A percentile compares a stretch with the other conserved stretches of the same genome.
These are phyloP conservation scores for Calephelis perditalis DNA, from an alignment of 2,888 invertebrate species.

Conservation along the genomic window DNA sequence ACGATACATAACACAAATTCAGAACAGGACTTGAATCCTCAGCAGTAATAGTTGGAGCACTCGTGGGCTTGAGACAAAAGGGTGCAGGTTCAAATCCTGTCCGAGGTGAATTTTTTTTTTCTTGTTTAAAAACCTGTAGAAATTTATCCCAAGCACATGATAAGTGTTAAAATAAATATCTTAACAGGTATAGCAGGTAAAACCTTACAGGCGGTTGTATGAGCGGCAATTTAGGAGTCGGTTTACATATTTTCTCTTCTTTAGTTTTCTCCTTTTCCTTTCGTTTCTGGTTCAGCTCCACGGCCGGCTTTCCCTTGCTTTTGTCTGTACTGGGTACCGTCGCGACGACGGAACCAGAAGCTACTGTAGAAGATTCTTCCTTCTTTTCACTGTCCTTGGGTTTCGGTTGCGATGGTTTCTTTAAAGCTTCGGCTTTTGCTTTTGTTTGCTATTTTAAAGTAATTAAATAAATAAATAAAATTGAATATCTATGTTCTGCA, in stretches of 20 bases:
- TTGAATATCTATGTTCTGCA: no score
- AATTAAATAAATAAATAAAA: no score
- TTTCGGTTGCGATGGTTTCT: conserved; percentile 63
- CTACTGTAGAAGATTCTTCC: conserved; percentile 21
- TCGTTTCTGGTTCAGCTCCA: conserved; percentile 29
- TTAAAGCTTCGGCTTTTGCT: conserved; percentile 79
- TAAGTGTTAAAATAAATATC: not conserved
- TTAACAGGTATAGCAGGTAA: conserved; percentile 10
- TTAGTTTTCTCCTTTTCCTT: conserved; percentile 37
- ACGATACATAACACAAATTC: no score
- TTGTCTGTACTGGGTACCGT: conserved; percentile 28
- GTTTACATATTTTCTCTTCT: conserved; percentile 40
- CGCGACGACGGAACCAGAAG: conserved; percentile 6
- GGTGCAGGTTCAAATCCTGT: no score
- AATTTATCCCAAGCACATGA: no score
- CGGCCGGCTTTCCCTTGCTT: conserved; percentile 43
- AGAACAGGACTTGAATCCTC: no score
- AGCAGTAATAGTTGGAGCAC: no score
- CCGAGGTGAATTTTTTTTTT: no score
- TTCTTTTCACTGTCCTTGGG: conserved; percentile 55
- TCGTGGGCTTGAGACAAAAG: no score
- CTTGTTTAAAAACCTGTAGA: no score
- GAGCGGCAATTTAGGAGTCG: conserved; percentile 40
- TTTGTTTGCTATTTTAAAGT: conserved; percentile 54
- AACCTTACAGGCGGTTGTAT: conserved; percentile 38